Evolutionary conservation across 92 coral and sea anemone species (phyloP), one percentile per base, ranked within the genome.

Genomic region (Phenganax subtilis): DNA sequence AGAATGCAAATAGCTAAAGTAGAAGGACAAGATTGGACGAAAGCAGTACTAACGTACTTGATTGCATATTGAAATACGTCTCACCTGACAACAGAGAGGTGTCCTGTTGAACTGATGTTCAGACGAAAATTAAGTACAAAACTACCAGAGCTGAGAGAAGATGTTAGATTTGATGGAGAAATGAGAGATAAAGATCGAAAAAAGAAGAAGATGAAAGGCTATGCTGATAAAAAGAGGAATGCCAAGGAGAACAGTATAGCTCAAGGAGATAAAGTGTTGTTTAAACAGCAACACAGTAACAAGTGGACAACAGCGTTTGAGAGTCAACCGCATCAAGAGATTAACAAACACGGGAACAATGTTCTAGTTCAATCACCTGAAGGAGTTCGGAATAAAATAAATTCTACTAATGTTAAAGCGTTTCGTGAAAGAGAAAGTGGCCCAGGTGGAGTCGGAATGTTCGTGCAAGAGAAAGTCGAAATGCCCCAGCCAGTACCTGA

Each of bases 91-190:
- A 89, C 92, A 55, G 88, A 85, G 16, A 82, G 84, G 9, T 55
- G 87, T 84, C 90, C 88, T 8, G 85, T 89, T 14, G 85, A 87
- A 61, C 60, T 87, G 75, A 55, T 89, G 56, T 89, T 85, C 63
- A 37, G 47, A 37, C 47, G 47, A 37, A 37, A 37, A 37, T 37
- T 37, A 37, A 37, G 47, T 1, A 37, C 47, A 1, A 56, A 56
- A 1, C 11, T 56, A 0, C 60, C 60, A 56, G 60, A 56, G 60
- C 16, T 10, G 60, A 56, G 60, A 56, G 60, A 56, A 15, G 60
- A 56, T 56, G 60, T 15, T 56, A 15, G 60, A 56, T 69, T 79
- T 3, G 84, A 81, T 17, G 63, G 74, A 73, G 86, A 55, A 62
- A 69, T 77, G 61, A 11, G 85, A 55, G 90, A 79, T 63, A 51